Evolutionary conservation across 2,797 vertebrate species (phyloP).

Genomic region (Basileuterus tristriatus): DNA sequence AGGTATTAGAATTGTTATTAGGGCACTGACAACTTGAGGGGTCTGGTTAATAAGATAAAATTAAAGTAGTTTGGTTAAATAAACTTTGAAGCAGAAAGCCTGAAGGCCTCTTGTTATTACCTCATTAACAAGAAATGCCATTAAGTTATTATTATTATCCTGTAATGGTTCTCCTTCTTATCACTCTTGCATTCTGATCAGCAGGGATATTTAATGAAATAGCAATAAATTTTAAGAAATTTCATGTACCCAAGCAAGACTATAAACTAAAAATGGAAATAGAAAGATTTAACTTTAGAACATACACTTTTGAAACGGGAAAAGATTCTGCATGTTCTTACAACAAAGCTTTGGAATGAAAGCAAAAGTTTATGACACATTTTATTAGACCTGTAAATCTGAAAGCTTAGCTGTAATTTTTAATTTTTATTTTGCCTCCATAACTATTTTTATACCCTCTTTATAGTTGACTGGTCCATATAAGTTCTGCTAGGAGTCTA

Average conservation of each 20-base stretch:
- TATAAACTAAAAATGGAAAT: slow-evolving; percentile 12
- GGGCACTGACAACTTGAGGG: background rate
- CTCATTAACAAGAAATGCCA: slow-evolving; percentile 62
- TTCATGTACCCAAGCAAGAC: background rate
- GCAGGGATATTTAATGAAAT: slow-evolving; percentile 33
- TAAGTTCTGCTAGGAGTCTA: slow-evolving; percentile 70
- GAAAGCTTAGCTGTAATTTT: slow-evolving; percentile 73
- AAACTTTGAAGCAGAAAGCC: slow-evolving; percentile 53
- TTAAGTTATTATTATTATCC: slow-evolving; percentile 52
- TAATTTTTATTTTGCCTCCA: slow-evolving; percentile 77
- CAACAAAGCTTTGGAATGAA: slow-evolving; percentile 80
- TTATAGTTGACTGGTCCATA: slow-evolving; percentile 69
- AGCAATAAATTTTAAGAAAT: slow-evolving; percentile 42
- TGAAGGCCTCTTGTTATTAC: slow-evolving; percentile 51
- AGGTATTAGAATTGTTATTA: slow-evolving; percentile 5
- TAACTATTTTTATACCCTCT: slow-evolving; percentile 75
- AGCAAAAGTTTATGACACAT: slow-evolving; percentile 82
- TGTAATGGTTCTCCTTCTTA: slow-evolving; percentile 16
- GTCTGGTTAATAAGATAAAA: slow-evolving; percentile 49
- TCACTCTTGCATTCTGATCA: slow-evolving; percentile 35
- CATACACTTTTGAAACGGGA: background rate
- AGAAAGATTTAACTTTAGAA: slow-evolving; percentile 10
- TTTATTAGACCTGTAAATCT: slow-evolving; percentile 75
- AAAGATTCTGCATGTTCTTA: slow-evolving; percentile 57
- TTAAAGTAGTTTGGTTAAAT: slow-evolving; percentile 48